A percentile compares a stretch with the other conserved stretches of the same genome.
Evolutionary conservation across 2,113 vertebrate species (phyloP).

Genomic region (Dolichotis patagonum): DNA sequence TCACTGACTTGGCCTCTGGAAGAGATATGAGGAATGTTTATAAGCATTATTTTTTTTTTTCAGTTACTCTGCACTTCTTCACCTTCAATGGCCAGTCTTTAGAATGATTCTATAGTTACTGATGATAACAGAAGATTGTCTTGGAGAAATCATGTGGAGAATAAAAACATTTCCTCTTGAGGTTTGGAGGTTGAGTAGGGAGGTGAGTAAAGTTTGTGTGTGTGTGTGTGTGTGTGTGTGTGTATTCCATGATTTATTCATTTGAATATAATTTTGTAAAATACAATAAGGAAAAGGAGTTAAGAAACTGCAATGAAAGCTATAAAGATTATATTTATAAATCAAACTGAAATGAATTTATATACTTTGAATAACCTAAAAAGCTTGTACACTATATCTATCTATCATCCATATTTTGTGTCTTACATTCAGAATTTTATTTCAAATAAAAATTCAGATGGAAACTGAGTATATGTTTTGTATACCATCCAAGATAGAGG

Average conservation of each 20-base stretch:
- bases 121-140: conserved; percentile 12
- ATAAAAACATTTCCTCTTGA: neutral
- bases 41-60: conserved; percentile 27
- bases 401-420: neutral
- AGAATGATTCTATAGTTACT: neutral
- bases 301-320: neutral
- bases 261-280: conserved; percentile 32
- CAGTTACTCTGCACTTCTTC: neutral
- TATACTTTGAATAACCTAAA: neutral
- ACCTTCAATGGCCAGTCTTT: conserved; percentile 26
- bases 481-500: neutral
- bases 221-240: neutral
- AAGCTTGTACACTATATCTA: neutral
- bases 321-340: neutral
- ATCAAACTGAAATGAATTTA: neutral
- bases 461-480: neutral
- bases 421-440: neutral
- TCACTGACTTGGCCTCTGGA: conserved; percentile 39
- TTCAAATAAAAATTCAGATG: neutral
- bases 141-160: conserved; percentile 18
- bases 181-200: neutral
- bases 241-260: neutral
- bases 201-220: neutral
- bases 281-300: neutral
- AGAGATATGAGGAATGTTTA: neutral